Conservation (phyloP, 2,113 vertebrate species). For the Centropus unirufus region DNA sequence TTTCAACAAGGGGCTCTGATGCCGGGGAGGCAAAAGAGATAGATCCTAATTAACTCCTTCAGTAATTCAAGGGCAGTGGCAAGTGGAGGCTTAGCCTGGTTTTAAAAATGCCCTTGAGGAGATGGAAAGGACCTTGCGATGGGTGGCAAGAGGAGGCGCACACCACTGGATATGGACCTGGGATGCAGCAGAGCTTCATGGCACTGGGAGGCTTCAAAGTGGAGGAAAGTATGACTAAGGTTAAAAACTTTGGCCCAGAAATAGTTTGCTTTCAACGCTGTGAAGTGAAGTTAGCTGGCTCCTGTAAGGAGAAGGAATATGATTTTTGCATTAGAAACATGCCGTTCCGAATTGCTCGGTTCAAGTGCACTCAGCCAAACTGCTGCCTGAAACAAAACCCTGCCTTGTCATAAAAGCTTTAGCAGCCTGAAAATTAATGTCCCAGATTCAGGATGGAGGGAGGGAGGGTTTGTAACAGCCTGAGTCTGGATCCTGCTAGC, state of each 20-base stretch:
- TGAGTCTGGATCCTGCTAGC: not conserved
- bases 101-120: not conserved
- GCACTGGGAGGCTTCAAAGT: not conserved
- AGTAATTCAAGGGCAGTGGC: constrained; percentile 7
- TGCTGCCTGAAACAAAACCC: not conserved
- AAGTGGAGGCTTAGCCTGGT: not conserved
- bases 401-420: not conserved
- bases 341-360: not conserved
- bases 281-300: not conserved
- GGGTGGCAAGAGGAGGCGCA: not conserved
- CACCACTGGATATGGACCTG: rapidly evolving
- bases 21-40: not conserved
- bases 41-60: constrained; percentile 81
- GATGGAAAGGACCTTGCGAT: not conserved
- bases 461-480: not conserved
- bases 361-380: not conserved
- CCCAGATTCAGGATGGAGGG: not conserved
- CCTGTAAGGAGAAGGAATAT: rapidly evolving
- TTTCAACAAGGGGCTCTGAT: not conserved
- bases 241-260: not conserved
- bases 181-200: not conserved
- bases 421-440: not conserved
- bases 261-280: not conserved
- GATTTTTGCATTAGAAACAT: not conserved
- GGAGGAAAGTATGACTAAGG: not conserved